Conservation (phyloP, 2,888 invertebrate genomes). For the Pimpla rufipes region DNA sequence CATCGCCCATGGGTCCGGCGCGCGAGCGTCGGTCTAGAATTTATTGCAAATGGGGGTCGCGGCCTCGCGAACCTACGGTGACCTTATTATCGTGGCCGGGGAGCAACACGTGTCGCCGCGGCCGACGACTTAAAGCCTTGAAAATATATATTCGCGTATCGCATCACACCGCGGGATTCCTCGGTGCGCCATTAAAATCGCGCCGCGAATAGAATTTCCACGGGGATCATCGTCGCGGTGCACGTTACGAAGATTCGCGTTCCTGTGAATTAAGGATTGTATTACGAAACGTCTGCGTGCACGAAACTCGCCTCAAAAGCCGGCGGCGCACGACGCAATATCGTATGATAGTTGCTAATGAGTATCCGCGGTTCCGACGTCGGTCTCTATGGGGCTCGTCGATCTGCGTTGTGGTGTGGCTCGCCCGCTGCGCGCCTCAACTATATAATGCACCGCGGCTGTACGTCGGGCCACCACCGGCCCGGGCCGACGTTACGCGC, state of each 20-base stretch:
- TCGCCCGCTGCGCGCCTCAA: constrained; percentile 62
- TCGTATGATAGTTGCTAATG: constrained; percentile 57
- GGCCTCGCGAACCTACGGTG: constrained; percentile 44
- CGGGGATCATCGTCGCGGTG: neutral
- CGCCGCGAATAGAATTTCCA: constrained; percentile 25
- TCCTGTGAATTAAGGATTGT: constrained; percentile 12
- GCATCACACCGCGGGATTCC: neutral
- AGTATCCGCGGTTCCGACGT: constrained; percentile 67
- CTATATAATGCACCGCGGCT: constrained; percentile 4
- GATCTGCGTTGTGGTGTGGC: constrained; percentile 71
- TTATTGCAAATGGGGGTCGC: constrained; percentile 63
- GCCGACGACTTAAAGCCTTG: neutral
- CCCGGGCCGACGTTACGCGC: constrained; percentile 11
- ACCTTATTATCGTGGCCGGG: constrained; percentile 46
- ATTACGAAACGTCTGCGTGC: constrained; percentile 19
- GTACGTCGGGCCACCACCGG: neutral
- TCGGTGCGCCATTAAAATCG: neutral
- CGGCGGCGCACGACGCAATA: neutral
- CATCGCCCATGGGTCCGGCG: constrained; percentile 24
- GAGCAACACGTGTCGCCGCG: neutral
- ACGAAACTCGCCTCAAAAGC: neutral
- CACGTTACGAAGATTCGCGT: constrained; percentile 13
- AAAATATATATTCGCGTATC: constrained; percentile 5
- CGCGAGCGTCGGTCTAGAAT: constrained; percentile 44
- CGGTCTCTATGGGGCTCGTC: constrained; percentile 58